Evolutionary conservation across 2,797 vertebrate genomes (phyloP), one percentile per base, ranked within the genome.

Genomic region (Lophius americanus): DNA sequence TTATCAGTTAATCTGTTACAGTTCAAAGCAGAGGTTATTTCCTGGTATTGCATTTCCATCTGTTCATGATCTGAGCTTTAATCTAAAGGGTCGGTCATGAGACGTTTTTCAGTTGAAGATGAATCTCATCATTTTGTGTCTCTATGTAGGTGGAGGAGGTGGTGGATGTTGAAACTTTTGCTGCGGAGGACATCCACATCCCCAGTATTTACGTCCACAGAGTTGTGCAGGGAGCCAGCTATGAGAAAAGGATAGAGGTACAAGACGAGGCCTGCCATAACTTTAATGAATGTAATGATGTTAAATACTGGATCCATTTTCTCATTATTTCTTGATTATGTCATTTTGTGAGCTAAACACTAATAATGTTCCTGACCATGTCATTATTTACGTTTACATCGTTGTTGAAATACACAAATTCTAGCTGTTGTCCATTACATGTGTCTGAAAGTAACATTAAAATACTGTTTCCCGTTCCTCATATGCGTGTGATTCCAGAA

Each of bases 241-340:
- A 94, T n/a, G 95, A 98, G 85, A 99, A 99, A 85, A 95, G 96
- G 84, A 99, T 99, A 65, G 98, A 99, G 95, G 98, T 99, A 92
- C 79, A 83, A 49, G 73, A 39, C 4, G 1, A 33, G n/a, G 6
- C 36, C 7, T 35, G 32, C 23, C 11, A 59, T 6, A 62, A 2
- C 11, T 51, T 6, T 7, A 41, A 36, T 51, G 6, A 60, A 57
- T 55, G n/a, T 13, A 63, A 9, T 42, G 9, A 42, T 51, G 41
- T n/a, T 49, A 37, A 10, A 54, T 43, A 2, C 36, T 35, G 38
- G 9, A 38, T 11, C 7, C 12, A 33, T 53, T 44, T 2, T 61
- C 39, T 60, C 5, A 55, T 0, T 46, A 42, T 6, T 65, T 6
- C 61, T 6, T 43, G 23, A 23, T 23, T 23, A 23, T 23, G 23